A percentile compares a stretch with the other conserved stretches of the same genome.
Evolutionary conservation across 2,888 invertebrate genomes (phyloP).

Genomic region (Macropis europaea): DNA sequence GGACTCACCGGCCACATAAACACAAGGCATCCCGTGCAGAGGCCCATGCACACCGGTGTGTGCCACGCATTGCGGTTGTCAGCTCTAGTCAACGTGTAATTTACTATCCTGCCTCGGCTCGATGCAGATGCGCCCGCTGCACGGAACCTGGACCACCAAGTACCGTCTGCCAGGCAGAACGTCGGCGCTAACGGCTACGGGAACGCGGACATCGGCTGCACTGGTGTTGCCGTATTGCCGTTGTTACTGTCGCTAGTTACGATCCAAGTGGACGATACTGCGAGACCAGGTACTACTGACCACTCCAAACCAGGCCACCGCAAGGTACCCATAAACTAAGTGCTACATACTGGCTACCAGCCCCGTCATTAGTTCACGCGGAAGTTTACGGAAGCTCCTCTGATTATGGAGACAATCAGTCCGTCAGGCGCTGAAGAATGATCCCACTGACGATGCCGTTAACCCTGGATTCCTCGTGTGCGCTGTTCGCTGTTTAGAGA

Average conservation of each 20-base stretch:
- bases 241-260: slow-evolving; percentile 51
- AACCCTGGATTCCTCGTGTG: background rate
- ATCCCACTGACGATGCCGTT: background rate
- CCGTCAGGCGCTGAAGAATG: background rate
- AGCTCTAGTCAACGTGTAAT: slow-evolving; percentile 77
- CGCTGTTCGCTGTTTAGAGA: no score
- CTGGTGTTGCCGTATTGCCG: slow-evolving; percentile 45
- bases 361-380: slow-evolving; percentile 17
- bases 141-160: slow-evolving; percentile 43
- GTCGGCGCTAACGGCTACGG: slow-evolving; percentile 36
- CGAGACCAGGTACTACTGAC: slow-evolving; percentile 30
- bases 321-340: slow-evolving; percentile 67
- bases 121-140: slow-evolving; percentile 65
- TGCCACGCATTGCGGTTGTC: slow-evolving; percentile 74
- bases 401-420: background rate
- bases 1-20: slow-evolving; percentile 65
- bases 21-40: slow-evolving; percentile 63
- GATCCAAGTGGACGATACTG: slow-evolving; percentile 55
- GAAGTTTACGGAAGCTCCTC: slow-evolving; percentile 2
- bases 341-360: slow-evolving; percentile 35
- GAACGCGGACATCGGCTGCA: slow-evolving; percentile 43
- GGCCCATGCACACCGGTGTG: slow-evolving; percentile 52
- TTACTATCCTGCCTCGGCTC: slow-evolving; percentile 66
- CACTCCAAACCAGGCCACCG: slow-evolving; percentile 60
- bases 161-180: slow-evolving; percentile 43